Evolutionary conservation across 2,888 invertebrate genomes (phyloP).

Genomic region (Oxytorus armatus): DNA sequence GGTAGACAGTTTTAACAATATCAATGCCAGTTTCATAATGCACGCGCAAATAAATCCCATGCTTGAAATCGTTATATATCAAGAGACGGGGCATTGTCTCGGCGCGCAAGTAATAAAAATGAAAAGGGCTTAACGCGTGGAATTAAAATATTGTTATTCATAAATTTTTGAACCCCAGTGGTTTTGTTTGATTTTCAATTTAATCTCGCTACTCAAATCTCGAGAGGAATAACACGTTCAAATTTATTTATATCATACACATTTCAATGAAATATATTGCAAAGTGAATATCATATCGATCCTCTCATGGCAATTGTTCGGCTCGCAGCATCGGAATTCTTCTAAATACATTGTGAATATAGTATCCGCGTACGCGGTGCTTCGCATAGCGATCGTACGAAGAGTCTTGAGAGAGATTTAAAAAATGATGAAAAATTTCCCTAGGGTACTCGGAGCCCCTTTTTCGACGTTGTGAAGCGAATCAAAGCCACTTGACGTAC

Average conservation of each 20-base stretch:
- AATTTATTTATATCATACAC: not conserved
- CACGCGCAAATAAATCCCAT: too few species aligned
- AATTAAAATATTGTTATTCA: too few species aligned
- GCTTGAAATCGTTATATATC: too few species aligned
- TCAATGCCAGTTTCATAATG: too few species aligned
- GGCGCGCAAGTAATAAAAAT: too few species aligned
- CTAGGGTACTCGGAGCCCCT: conserved; percentile 6
- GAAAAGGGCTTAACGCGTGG: too few species aligned
- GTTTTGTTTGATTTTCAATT: too few species aligned
- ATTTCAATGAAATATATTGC: not conserved
- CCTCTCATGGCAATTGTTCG: not conserved
- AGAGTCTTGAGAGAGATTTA: conserved; percentile 3
- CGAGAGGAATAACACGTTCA: conserved; percentile 9
- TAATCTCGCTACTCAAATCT: not conserved
- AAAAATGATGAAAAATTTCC: conserved; percentile 27
- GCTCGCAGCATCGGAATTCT: conserved; percentile 9
- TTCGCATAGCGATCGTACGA: conserved; percentile 8
- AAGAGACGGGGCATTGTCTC: too few species aligned
- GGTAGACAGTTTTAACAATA: too few species aligned
- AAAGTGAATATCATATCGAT: conserved; percentile 15
- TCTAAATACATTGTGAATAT: not conserved
- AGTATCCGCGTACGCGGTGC: not conserved
- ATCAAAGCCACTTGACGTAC: conserved; percentile 33
- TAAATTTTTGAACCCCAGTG: too few species aligned
- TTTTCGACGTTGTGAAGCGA: conserved; percentile 18